Evolutionary conservation across 2,888 invertebrate genomes (phyloP), one percentile per base, ranked within the genome.

Genomic region (Apoda limacodes): DNA sequence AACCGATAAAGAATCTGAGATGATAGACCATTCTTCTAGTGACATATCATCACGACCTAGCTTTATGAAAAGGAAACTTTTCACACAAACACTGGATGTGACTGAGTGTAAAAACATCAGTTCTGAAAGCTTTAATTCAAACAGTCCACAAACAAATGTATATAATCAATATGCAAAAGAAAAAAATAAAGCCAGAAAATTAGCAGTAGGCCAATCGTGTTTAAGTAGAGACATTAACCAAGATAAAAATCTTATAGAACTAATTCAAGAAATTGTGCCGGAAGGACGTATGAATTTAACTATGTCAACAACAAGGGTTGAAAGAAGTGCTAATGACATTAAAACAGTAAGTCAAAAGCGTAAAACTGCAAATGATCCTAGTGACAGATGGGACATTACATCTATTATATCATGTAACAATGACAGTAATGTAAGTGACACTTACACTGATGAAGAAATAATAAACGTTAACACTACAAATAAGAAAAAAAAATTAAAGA

Each of bases 381-480:
- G 52, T 25, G 52, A 58, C 21, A 68, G 63, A 39, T 72, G 66
- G 65, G 71, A 76, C 50, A 45, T 67, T 2, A 51, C 60, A 31
- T 60, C 68, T 28, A 48, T 65, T 23, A 55, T 71, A 45, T 55
- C 66, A 13, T 55, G 47, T 32, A 59, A 56, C 34, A 57, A 65
- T 22, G 51, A 55, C 38, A 55, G 59, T 24, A 48, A 65, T 45
- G 47, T 44, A 6, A 75, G 75, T 52, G 71, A 74, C 28, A 74
- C 74, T 30, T 78, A 49, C 34, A 74, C 78, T 26, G 78, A 78
- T 59, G 76, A 78, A 42, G 75, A 76, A 46, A 63, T 65, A n/a
- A n/a, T n/a, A n/a, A n/a, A n/a, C n/a, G n/a, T n/a, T n/a, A n/a
- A n/a, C n/a, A n/a, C n/a, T n/a, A n/a, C n/a, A n/a, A n/a, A n/a